Evolutionary conservation across 64 coral and sea anemone genomes (phyloP).

Genomic region (Cladopsammia gracilis): DNA sequence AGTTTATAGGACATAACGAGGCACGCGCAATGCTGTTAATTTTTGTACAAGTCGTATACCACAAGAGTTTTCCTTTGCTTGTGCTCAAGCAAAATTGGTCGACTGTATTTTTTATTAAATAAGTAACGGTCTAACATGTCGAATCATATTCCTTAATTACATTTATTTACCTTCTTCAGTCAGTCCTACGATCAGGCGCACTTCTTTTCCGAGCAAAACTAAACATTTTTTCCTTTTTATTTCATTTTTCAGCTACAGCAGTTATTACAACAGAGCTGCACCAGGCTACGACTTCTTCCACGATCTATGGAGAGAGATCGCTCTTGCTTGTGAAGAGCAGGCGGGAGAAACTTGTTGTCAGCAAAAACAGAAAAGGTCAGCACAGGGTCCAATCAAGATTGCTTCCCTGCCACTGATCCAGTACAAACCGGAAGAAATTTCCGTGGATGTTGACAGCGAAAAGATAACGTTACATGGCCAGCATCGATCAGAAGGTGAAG

Average conservation of each 20-base stretch:
- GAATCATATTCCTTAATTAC: too few species aligned
- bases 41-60: too few species aligned
- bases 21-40: too few species aligned
- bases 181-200: too few species aligned
- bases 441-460: slow-evolving; percentile 30
- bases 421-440: slow-evolving; percentile 56
- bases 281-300: neutral
- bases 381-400: neutral
- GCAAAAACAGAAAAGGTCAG: neutral
- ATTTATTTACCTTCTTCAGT: too few species aligned
- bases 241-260: neutral
- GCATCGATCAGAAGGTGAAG: slow-evolving; percentile 58
- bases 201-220: neutral
- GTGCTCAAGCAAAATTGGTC: too few species aligned
- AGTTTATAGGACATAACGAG: too few species aligned
- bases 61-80: too few species aligned
- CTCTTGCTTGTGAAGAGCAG: neutral
- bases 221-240: neutral
- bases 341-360: neutral
- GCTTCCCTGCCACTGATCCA: slow-evolving; percentile 13
- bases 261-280: neutral
- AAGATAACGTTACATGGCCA: slow-evolving; percentile 72
- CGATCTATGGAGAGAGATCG: neutral
- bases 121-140: too few species aligned
- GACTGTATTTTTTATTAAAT: too few species aligned